Base-by-base conservation (phyloP, 2,797 vertebrate genomes). In the Pachyuromys duprasi region DNA sequence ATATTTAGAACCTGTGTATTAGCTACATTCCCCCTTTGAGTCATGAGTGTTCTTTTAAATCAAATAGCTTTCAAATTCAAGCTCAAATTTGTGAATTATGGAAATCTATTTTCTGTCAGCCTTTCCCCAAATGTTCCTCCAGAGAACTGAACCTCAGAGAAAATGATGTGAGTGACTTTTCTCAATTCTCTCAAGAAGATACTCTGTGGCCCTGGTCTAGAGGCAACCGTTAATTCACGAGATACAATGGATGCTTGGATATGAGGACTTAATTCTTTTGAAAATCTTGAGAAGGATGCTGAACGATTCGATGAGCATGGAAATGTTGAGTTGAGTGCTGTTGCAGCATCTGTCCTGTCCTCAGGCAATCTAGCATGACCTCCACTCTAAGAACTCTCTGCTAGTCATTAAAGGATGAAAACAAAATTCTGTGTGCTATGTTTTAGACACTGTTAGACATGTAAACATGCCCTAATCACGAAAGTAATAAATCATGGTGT, bases 61-160 rank as follows among this genome's bases (percentile, higher is more conserved):
- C 91, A 95, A 97, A 89, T 42, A 86, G 55, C 84, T 97, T 96
- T 96, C 91, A 94, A 83, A 95, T 72, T 72, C 15, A 82, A 96
- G 89, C 65, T 78, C 42, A 53, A 69, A 67, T 81, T 90, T 4
- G 28, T 95, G 55, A 97, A 96, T 91, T 95, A 81, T 84, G 33
- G 12, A 63, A 95, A 92, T 96, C 53, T 86, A 18, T 60, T 93
- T 11, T 69, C 86, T 63, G 88, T 76, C 45, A 90, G 24, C 65
- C 95, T 89, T 95, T 88, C n/a, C 57, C 31, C 89, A 49, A 42
- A 88, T 70, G 15, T 39, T 94, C 18, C 93, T 90, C 49, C 28
- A 70, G 86, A 92, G 70, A 95, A 86, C 90, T 75, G 88, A 95
- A 65, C 22, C 20, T 65, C 89, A 90, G 13, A 93, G 86, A 97